phyloP scores from a whole-genome alignment of 2,888 invertebrate genomes.

The Hypsopygia costalis region DNA sequence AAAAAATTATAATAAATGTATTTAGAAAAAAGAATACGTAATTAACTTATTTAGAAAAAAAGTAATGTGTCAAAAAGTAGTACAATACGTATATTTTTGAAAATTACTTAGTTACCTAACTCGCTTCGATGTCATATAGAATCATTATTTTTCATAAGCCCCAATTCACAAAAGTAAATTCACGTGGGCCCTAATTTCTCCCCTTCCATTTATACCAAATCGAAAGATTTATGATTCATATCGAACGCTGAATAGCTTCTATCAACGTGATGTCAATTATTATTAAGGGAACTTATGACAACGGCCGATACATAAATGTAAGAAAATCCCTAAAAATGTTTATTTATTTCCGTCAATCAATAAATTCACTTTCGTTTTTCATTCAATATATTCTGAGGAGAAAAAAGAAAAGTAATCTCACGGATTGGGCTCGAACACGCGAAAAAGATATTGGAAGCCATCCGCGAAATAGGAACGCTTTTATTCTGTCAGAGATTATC shows the following conservation, averaged over 20 bases:
- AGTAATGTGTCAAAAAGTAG: no score
- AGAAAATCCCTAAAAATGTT: conserved; percentile 32
- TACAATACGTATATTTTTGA: no score
- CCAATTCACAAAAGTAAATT: conserved; percentile 1
- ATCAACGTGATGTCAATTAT: conserved; percentile 16
- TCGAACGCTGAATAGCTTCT: conserved; percentile 13
- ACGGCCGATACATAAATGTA: conserved; percentile 15
- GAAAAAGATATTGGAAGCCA: conserved; percentile 60
- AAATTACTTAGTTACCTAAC: no score
- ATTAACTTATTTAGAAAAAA: no score
- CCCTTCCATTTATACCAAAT: conserved; percentile 13
- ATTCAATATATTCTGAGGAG: conserved; percentile 48
- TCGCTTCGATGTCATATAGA: no score
- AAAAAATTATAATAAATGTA: no score
- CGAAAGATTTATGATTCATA: conserved; percentile 16
- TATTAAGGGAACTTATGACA: conserved; percentile 16
- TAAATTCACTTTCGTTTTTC: conserved; percentile 51
- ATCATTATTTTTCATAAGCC: not conserved
- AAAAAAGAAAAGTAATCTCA: conserved; percentile 55
- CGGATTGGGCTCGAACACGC: conserved; percentile 57
- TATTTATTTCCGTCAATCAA: conserved; percentile 49
- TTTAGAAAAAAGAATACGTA: no score
- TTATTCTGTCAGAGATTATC: conserved; percentile 47
- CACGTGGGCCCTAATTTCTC: conserved; percentile 8
- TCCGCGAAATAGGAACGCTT: conserved; percentile 49